Evolutionary conservation across 2,888 invertebrate species (phyloP).

Genomic region (Tanytarsus gracilentus): DNA sequence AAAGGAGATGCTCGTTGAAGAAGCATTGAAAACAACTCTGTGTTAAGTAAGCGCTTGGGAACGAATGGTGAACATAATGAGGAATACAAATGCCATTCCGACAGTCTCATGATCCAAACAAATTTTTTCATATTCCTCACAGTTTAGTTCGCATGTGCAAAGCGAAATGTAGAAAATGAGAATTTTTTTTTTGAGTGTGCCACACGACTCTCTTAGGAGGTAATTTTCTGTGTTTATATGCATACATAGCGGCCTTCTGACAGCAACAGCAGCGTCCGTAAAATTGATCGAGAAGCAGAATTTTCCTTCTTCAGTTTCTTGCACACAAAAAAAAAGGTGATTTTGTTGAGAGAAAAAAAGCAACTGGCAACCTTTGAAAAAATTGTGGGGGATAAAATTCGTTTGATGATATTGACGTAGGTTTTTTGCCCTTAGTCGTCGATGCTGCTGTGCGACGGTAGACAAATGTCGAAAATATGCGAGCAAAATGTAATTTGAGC

Average conservation of each 20-base stretch:
- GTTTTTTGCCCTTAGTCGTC: too few species aligned
- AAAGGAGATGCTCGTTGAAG: background rate
- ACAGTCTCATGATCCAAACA: slow-evolving; percentile 5
- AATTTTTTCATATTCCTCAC: background rate
- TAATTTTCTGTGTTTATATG: too few species aligned
- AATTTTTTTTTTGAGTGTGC: slow-evolving; percentile 6
- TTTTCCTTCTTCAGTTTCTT: too few species aligned
- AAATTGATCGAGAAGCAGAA: slow-evolving; percentile 8
- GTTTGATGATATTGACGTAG: too few species aligned
- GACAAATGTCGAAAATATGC: slow-evolving; percentile 3
- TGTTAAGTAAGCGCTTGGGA: slow-evolving; percentile 14
- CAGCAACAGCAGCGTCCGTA: background rate
- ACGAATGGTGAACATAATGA: background rate
- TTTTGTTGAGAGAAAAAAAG: too few species aligned
- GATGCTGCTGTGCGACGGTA: too few species aligned
- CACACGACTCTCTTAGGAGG: slow-evolving; percentile 26
- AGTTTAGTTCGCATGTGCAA: slow-evolving; percentile 28
- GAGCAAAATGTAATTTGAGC: too few species aligned
- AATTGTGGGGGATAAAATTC: too few species aligned
- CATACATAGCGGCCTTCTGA: too few species aligned
- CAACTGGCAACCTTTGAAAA: too few species aligned
- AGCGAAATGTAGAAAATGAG: slow-evolving; percentile 17
- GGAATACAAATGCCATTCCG: slow-evolving; percentile 2
- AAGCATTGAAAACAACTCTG: background rate
- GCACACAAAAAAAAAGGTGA: too few species aligned